phyloP scores from a whole-genome alignment of 2,797 vertebrate genomes.

The Centroberyx gerrardi region DNA sequence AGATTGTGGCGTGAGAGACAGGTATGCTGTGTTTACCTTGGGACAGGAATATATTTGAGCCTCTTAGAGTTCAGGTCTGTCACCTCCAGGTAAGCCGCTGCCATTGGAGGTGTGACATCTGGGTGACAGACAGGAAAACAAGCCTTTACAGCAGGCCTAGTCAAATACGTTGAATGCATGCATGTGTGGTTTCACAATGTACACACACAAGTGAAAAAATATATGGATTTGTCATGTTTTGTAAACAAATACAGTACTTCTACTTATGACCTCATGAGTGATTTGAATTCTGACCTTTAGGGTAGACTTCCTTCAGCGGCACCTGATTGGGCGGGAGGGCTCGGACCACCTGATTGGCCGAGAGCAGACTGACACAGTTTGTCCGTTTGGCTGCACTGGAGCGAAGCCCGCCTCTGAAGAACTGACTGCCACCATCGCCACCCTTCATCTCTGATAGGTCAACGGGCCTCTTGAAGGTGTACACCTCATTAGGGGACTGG shows the following conservation, averaged over 20 bases:
- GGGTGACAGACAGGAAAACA: conserved; percentile 37
- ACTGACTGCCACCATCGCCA: conserved; percentile 70
- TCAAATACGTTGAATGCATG: neutral
- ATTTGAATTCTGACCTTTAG: conserved; percentile 89
- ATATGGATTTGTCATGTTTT: neutral
- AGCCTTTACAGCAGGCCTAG: neutral
- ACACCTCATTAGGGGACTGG: conserved; percentile 96
- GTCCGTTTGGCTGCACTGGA: conserved; percentile 81
- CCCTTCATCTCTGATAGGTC: conserved; percentile 76
- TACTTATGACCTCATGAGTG: neutral
- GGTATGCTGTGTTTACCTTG: conserved; percentile 85
- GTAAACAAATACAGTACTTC: neutral
- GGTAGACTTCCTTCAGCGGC: conserved; percentile 93
- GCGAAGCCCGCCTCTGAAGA: conserved; percentile 85
- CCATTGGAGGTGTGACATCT: conserved; percentile 91
- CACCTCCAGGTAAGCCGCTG: conserved; percentile 95
- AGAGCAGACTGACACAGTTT: conserved; percentile 90
- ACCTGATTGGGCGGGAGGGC: conserved; percentile 91
- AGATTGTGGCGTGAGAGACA: neutral
- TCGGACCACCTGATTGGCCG: conserved; percentile 92
- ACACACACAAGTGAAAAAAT: neutral
- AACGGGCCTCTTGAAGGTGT: conserved; percentile 90
- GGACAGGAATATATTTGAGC: conserved; percentile 95
- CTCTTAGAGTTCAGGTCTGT: conserved; percentile 95
- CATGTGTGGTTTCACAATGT: neutral